Percentiles rank a stretch among this genome's conserved stretches.
phyloP scores from a whole-genome alignment of 2,113 vertebrate species.

The Martes martes region DNA sequence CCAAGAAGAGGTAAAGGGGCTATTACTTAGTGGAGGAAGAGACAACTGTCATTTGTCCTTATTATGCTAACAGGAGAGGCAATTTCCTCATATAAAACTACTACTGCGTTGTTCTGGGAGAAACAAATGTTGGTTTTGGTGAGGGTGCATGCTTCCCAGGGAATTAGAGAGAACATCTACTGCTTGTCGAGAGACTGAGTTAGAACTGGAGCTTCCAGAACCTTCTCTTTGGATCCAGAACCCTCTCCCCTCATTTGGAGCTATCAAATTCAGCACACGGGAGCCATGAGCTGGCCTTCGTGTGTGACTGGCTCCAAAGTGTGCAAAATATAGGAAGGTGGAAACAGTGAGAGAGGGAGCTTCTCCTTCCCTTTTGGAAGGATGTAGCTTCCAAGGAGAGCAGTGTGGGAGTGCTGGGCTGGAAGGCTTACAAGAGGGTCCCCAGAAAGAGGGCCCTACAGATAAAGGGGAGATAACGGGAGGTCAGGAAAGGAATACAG shows the following conservation, averaged over 20 bases:
- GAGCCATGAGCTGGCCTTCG: background rate
- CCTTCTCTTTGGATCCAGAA: background rate
- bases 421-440: background rate
- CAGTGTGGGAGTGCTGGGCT: background rate
- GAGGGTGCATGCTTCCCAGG: background rate
- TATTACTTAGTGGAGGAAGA: background rate
- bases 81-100: background rate
- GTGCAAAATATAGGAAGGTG: background rate
- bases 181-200: background rate
- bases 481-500: background rate
- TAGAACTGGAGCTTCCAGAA: no score
- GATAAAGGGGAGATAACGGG: background rate
- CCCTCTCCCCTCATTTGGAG: background rate
- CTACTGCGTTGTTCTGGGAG: background rate
- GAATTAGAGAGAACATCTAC: background rate
- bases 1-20: background rate
- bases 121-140: background rate
- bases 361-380: background rate
- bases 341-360: background rate
- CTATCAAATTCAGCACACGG: background rate
- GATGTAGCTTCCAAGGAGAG: background rate
- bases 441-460: background rate
- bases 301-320: background rate
- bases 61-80: background rate
- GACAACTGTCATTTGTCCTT: background rate